These are phyloP conservation scores for Cydia fagiglandana DNA, from an alignment of 1,140 invertebrate species.

Conservation along the genomic window DNA sequence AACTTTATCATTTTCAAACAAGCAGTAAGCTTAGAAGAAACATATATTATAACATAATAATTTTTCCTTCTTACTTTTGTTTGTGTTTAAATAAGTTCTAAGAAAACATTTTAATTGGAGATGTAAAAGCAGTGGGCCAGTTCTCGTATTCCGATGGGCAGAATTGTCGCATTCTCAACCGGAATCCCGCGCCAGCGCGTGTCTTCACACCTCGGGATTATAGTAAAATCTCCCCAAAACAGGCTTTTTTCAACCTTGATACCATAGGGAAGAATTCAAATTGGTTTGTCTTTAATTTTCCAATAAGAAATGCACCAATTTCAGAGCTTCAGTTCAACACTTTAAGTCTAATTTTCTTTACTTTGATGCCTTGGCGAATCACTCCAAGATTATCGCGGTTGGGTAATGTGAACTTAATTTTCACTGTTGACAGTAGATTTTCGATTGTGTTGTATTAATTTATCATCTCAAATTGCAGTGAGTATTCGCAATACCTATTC, in stretches of 20 bases:
- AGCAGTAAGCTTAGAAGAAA: slow-evolving; percentile 5
- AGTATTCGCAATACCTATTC: slow-evolving; percentile 54
- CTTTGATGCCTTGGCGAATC: slow-evolving; percentile 43
- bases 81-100: slow-evolving; percentile 34
- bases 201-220: slow-evolving; percentile 60
- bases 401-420: slow-evolving; percentile 42
- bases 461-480: slow-evolving; percentile 39
- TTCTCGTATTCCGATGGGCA: slow-evolving; percentile 67
- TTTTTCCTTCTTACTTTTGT: not conserved
- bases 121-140: slow-evolving; percentile 56
- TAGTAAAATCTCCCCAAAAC: slow-evolving; percentile 38
- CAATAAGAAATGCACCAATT: slow-evolving; percentile 61
- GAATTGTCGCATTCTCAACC: slow-evolving; percentile 70
- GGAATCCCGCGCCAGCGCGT: slow-evolving; percentile 49
- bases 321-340: slow-evolving; percentile 59
- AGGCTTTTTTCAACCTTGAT: slow-evolving; percentile 38
- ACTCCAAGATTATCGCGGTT: not conserved
- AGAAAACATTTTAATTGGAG: slow-evolving; percentile 71
- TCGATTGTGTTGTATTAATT: slow-evolving; percentile 41
- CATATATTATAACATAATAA: slow-evolving; percentile 24
- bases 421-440: slow-evolving; percentile 37
- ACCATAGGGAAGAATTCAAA: slow-evolving; percentile 41
- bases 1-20: too few species aligned
- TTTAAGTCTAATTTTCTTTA: slow-evolving; percentile 72
- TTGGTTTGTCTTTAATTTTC: slow-evolving; percentile 36